A percentile compares a stretch with the other conserved stretches of the same genome.
Evolutionary conservation across 1,140 invertebrate genomes (phyloP).

Genomic region (Palaemon carinicauda): DNA sequence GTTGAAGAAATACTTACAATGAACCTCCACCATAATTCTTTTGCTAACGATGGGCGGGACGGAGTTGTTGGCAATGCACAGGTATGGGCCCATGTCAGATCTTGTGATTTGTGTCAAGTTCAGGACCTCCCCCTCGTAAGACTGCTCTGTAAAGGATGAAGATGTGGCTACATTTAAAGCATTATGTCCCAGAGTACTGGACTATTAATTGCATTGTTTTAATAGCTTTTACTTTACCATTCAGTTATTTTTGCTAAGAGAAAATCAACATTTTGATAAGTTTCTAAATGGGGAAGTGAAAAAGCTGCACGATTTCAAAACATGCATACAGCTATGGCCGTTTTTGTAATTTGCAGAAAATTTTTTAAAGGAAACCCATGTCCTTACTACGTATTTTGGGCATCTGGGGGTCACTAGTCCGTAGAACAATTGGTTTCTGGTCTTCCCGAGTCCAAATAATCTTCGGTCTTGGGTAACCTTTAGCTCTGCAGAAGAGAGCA

Average conservation of each 20-base stretch:
- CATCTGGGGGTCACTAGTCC: slow-evolving; percentile 23
- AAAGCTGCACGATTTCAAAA: too few relatives aligned
- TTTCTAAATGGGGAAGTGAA: neutral
- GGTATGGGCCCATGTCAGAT: slow-evolving; percentile 85
- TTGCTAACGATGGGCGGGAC: slow-evolving; percentile 89
- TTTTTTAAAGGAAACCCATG: too few relatives aligned
- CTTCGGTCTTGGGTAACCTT: slow-evolving; percentile 73
- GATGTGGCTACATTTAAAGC: too few relatives aligned
- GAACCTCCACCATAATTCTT: slow-evolving; percentile 83
- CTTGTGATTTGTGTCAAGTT: slow-evolving; percentile 80
- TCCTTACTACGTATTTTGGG: slow-evolving; percentile 8
- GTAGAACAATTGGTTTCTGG: slow-evolving; percentile 27
- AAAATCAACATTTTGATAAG: neutral
- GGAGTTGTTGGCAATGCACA: slow-evolving; percentile 88
- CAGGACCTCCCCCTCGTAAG: slow-evolving; percentile 78
- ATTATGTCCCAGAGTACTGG: too few relatives aligned
- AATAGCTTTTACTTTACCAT: neutral
- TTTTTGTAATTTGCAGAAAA: too few relatives aligned
- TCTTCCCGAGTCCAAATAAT: slow-evolving; percentile 65
- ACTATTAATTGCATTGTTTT: too few relatives aligned
- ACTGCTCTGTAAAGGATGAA: slow-evolving; percentile 63
- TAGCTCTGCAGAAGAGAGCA: slow-evolving; percentile 71
- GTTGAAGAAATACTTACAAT: slow-evolving; percentile 76
- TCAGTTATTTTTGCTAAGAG: neutral
- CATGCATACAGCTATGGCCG: too few relatives aligned